phyloP scores from a whole-genome alignment of 2,797 vertebrate genomes.

The Betta splendens region DNA sequence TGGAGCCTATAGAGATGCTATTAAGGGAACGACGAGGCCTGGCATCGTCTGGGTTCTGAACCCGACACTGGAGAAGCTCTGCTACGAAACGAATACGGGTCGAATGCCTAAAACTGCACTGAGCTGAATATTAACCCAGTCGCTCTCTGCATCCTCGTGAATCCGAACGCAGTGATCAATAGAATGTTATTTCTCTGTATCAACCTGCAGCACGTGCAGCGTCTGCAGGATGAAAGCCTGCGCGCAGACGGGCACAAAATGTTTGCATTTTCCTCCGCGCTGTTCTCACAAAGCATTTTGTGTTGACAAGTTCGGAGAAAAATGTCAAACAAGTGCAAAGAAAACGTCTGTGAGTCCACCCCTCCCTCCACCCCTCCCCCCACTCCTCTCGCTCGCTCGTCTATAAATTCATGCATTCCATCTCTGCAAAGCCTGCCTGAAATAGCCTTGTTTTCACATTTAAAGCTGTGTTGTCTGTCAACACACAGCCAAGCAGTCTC shows the following conservation, averaged over 20 bases:
- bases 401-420: slow-evolving; percentile 43
- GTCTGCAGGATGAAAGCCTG: slow-evolving; percentile 29
- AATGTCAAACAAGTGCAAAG: slow-evolving; percentile 58
- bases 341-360: slow-evolving; percentile 9
- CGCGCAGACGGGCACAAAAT: slow-evolving; percentile 33
- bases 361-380: no score
- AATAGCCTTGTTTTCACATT: slow-evolving; percentile 60
- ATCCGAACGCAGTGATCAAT: slow-evolving; percentile 12
- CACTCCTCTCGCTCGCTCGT: no score
- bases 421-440: slow-evolving; percentile 30
- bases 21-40: background rate
- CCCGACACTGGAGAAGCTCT: background rate
- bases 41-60: background rate
- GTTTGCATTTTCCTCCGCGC: slow-evolving; percentile 37
- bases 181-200: background rate
- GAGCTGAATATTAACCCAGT: background rate
- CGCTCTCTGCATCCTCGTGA: background rate
- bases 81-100: background rate
- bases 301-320: slow-evolving; percentile 60
- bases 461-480: slow-evolving; percentile 62
- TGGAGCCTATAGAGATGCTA: background rate
- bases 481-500: slow-evolving; percentile 46
- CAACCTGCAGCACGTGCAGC: background rate
- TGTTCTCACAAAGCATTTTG: slow-evolving; percentile 38
- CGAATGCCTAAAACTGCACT: background rate